A percentile compares a stretch with the other conserved stretches of the same genome.
Conservation (phyloP, 2,113 vertebrate species). For the Origma solitaria region DNA sequence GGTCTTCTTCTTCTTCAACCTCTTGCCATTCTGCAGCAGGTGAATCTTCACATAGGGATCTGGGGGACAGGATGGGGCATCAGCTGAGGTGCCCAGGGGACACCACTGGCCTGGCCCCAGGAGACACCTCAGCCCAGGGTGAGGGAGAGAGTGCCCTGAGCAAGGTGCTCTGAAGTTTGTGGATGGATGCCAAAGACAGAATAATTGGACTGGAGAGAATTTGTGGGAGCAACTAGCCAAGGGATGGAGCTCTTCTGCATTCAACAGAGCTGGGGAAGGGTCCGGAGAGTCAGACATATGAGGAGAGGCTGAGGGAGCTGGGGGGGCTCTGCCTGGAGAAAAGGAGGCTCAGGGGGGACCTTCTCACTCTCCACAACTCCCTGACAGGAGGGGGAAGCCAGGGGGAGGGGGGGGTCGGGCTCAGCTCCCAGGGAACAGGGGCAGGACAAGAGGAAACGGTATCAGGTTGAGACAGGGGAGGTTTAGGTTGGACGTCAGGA, state of each 20-base stretch:
- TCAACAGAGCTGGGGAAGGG: background rate
- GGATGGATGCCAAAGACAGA: background rate
- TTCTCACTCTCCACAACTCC: background rate
- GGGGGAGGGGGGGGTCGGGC: too few species aligned
- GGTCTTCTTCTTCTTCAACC: constrained; percentile 98
- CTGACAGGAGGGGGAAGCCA: background rate
- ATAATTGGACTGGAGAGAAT: background rate
- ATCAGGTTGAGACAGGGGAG: background rate
- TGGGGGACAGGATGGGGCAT: constrained; percentile 18
- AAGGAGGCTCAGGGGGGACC: background rate
- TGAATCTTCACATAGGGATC: constrained; percentile 98
- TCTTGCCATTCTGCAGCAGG: constrained; percentile 94
- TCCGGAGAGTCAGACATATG: background rate
- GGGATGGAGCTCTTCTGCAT: background rate
- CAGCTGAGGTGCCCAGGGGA: background rate
- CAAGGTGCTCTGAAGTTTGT: background rate
- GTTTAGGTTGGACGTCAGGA: background rate
- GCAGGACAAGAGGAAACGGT: background rate
- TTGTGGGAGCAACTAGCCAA: background rate
- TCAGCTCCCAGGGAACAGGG: background rate
- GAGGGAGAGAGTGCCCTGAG: background rate
- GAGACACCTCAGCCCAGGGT: background rate
- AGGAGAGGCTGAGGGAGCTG: background rate
- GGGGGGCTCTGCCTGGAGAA: background rate
- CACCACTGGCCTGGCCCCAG: background rate